Evolutionary conservation across 2,113 vertebrate genomes (phyloP).

Genomic region (Epinephelus fuscoguttatus): DNA sequence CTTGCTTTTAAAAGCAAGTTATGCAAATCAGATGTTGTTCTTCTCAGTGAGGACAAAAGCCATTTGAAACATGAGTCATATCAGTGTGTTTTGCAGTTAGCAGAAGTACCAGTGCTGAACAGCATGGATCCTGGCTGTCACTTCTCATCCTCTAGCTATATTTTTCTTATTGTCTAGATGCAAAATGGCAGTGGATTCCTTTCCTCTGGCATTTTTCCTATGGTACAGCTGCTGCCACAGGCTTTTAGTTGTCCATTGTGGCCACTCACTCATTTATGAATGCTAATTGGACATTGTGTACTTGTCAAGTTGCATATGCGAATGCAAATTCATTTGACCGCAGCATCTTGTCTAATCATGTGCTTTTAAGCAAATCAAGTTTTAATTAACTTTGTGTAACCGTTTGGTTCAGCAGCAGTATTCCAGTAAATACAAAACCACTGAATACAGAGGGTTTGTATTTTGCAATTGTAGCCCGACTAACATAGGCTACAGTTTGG

Average conservation of each 20-base stretch:
- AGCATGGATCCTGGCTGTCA: constrained; percentile 41
- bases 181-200: constrained; percentile 1
- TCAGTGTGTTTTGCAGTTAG: constrained; percentile 12
- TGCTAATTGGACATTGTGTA: constrained; percentile 4
- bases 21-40: constrained; percentile 5
- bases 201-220: constrained; percentile 13
- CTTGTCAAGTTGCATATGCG: not conserved
- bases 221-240: not conserved
- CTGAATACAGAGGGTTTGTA: constrained; percentile 5
- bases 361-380: constrained; percentile 15
- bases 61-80: constrained; percentile 8
- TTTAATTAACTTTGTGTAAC: not conserved
- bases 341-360: not conserved
- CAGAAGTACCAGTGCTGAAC: constrained; percentile 21
- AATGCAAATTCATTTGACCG: constrained; percentile 7
- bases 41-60: not conserved
- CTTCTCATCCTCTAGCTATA: constrained; percentile 29
- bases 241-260: not conserved
- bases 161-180: constrained; percentile 7
- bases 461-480: not conserved
- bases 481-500: not conserved
- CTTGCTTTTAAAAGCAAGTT: constrained; percentile 46
- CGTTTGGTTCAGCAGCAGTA: constrained; percentile 5
- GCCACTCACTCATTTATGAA: constrained; percentile 16
- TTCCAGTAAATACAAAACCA: constrained; percentile 11